Evolutionary conservation across 2,888 invertebrate species (phyloP).

Genomic region (Tenthredo livida): DNA sequence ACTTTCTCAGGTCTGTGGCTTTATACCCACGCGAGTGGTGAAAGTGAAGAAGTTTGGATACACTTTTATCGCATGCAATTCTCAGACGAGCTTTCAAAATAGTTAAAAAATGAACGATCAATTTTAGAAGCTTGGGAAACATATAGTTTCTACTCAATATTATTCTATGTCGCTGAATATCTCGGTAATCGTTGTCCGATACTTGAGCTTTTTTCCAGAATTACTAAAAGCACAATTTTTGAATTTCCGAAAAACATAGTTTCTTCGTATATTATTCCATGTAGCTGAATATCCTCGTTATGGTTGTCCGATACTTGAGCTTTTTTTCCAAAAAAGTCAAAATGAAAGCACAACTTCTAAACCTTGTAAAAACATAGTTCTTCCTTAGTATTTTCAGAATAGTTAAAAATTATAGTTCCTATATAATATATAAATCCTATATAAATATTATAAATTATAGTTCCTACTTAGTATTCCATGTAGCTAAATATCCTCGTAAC

Average conservation of each 20-base stretch:
- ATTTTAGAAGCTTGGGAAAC: neutral
- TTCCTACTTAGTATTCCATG: no score
- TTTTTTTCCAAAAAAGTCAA: neutral
- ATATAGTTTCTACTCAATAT: neutral
- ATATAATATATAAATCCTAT: no score
- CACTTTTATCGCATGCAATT: neutral
- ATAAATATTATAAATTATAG: no score
- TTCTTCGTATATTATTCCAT: neutral
- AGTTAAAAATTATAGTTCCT: no score
- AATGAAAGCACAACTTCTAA: no score
- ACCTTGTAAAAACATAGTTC: no score
- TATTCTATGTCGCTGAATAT: neutral
- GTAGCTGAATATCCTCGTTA: neutral
- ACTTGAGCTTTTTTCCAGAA: no score
- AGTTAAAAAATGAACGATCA: neutral
- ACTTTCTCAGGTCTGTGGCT: neutral
- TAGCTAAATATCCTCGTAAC: no score
- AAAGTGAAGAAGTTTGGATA: neutral
- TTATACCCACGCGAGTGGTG: neutral
- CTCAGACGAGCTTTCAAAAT: neutral
- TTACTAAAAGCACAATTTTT: no score
- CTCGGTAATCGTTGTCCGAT: no score
- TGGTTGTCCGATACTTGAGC: neutral
- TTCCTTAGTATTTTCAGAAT: no score
- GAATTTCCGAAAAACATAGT: neutral